These are phyloP conservation scores for Trichopoda pennipes DNA, from an alignment of 2,888 invertebrate species.

Conservation along the genomic window DNA sequence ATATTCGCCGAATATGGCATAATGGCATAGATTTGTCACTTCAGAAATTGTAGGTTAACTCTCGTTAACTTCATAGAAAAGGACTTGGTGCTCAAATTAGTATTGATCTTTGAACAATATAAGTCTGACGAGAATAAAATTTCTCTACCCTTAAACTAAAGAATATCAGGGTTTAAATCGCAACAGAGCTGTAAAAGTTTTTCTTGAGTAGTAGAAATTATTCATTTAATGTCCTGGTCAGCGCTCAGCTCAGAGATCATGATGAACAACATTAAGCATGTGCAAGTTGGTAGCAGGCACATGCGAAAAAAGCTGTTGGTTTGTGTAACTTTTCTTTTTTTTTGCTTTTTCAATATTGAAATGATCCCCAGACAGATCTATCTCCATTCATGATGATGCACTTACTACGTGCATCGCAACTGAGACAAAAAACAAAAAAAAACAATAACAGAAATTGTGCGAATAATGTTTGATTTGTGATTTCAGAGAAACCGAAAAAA, in stretches of 20 bases:
- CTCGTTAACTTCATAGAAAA: too few species aligned
- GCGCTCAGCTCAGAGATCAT: conserved; percentile 49
- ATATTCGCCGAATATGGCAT: too few species aligned
- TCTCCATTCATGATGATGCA: conserved; percentile 52
- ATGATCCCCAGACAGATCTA: conserved; percentile 54
- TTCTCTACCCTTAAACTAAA: too few species aligned
- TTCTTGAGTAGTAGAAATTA: too few species aligned
- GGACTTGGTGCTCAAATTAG: too few species aligned
- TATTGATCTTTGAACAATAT: too few species aligned
- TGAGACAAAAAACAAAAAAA: conserved; percentile 4
- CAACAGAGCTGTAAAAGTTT: background rate
- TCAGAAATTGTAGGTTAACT: too few species aligned
- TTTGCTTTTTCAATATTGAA: conserved; percentile 45
- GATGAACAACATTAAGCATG: conserved; percentile 67
- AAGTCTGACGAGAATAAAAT: too few species aligned
- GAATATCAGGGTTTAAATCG: too few species aligned
- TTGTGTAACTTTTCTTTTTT: background rate
- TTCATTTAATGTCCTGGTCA: conserved; percentile 29
- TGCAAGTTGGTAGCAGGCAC: conserved; percentile 59
- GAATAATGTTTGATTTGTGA: conserved; percentile 79
- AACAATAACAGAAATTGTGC: conserved; percentile 68
- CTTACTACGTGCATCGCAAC: conserved; percentile 32
- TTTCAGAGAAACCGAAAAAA: conserved; percentile 74
- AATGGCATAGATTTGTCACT: too few species aligned
- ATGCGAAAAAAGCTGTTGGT: conserved; percentile 35